Conservation (phyloP, 2,888 invertebrate species). For the Chelonus formosanus region DNA sequence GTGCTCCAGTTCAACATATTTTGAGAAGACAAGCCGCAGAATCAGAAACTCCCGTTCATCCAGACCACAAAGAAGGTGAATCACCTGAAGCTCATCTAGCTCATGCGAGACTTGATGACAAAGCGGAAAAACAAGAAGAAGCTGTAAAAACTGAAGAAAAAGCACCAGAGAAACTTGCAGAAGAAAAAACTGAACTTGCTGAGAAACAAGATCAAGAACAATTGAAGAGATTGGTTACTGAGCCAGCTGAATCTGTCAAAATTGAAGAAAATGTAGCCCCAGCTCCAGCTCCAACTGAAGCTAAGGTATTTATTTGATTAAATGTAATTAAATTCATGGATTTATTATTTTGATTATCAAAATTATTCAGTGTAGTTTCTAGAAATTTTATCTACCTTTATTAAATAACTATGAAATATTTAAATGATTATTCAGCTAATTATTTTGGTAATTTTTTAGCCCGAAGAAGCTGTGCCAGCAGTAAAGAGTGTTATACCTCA, state of each 20-base stretch:
- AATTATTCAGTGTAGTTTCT: too few relatives aligned
- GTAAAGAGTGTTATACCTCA: slow-evolving; percentile 27
- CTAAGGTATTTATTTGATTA: too few relatives aligned
- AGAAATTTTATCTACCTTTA: too few relatives aligned
- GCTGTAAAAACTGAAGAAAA: slow-evolving; percentile 23
- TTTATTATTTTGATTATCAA: too few relatives aligned
- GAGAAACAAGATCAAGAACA: slow-evolving; percentile 13
- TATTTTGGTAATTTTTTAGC: not conserved
- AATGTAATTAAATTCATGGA: too few relatives aligned
- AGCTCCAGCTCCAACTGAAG: slow-evolving; percentile 21
- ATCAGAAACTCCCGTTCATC: slow-evolving; percentile 51
- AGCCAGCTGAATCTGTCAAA: not conserved
- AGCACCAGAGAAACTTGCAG: not conserved
- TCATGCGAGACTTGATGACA: slow-evolving; percentile 12
- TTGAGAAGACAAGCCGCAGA: slow-evolving; percentile 52
- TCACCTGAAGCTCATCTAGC: slow-evolving; percentile 42
- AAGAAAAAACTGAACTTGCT: slow-evolving; percentile 24
- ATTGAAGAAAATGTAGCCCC: slow-evolving; percentile 11
- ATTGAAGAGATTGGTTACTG: slow-evolving; percentile 11
- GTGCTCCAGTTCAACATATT: slow-evolving; percentile 45
- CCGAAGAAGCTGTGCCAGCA: slow-evolving; percentile 34
- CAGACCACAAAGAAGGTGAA: slow-evolving; percentile 36
- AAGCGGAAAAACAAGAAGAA: slow-evolving; percentile 38
- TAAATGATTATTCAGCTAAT: too few relatives aligned
- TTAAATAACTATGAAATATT: too few relatives aligned